Conservation (phyloP, 2,888 invertebrate genomes). For the Calliopum simillimum region DNA sequence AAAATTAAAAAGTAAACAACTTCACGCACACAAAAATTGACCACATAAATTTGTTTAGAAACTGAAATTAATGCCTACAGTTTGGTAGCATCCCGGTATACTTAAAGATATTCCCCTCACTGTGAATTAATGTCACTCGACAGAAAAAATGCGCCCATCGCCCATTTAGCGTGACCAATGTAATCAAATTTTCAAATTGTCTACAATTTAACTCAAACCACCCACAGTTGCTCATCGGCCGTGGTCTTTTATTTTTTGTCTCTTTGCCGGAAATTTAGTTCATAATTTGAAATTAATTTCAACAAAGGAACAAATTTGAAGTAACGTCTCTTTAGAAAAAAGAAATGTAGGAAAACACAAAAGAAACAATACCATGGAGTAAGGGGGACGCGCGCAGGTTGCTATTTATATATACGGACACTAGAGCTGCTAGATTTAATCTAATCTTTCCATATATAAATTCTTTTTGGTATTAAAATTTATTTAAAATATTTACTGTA, state of each 20-base stretch:
- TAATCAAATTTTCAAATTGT: slow-evolving; percentile 55
- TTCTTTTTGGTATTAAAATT: too few relatives aligned
- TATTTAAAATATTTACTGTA: too few relatives aligned
- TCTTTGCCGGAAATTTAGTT: slow-evolving; percentile 50
- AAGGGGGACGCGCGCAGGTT: too few relatives aligned
- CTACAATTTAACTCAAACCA: slow-evolving; percentile 13
- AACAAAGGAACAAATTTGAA: background rate
- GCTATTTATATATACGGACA: too few relatives aligned
- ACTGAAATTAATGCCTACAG: slow-evolving; percentile 40
- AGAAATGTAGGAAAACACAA: too few relatives aligned
- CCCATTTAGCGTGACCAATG: slow-evolving; percentile 57
- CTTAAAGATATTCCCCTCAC: background rate
- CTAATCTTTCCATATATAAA: too few relatives aligned
- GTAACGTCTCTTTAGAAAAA: background rate
- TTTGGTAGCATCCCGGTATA: background rate
- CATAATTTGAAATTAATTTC: slow-evolving; percentile 60
- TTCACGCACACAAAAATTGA: slow-evolving; percentile 56
- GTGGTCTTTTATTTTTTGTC: background rate
- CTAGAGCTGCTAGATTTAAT: too few relatives aligned
- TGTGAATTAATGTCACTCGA: background rate
- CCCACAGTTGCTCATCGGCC: background rate
- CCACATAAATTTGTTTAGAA: slow-evolving; percentile 55
- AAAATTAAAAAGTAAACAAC: slow-evolving; percentile 63
- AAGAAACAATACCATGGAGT: too few relatives aligned
- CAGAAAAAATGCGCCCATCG: slow-evolving; percentile 14